These are phyloP conservation scores for Troides helena DNA, from an alignment of 2,888 invertebrate genomes.

Conservation along the genomic window DNA sequence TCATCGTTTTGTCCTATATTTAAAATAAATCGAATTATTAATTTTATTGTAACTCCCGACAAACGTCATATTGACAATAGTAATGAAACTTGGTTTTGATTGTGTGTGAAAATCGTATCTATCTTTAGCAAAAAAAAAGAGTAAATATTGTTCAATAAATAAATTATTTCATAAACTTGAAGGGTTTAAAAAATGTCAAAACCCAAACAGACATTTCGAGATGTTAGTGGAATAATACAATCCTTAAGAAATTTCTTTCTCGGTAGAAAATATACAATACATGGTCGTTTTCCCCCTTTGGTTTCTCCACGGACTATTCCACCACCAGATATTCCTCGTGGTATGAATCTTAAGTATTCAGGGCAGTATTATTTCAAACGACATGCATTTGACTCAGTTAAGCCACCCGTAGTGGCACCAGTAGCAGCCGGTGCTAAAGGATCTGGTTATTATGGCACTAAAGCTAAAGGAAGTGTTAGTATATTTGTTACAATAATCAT, in stretches of 20 bases:
- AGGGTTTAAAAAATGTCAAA: conserved; percentile 26
- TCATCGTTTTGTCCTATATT: no score
- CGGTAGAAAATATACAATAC: conserved; percentile 54
- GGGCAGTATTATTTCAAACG: conserved; percentile 54
- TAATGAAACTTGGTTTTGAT: neutral
- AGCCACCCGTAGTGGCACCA: conserved; percentile 65
- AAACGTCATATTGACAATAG: neutral
- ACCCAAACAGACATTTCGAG: conserved; percentile 49
- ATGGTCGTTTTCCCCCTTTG: conserved; percentile 53
- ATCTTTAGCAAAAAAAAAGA: neutral
- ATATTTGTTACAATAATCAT: neutral
- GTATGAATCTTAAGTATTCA: conserved; percentile 55
- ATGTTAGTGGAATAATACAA: conserved; percentile 52
- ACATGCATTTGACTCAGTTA: conserved; percentile 50
- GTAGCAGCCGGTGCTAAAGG: conserved; percentile 44
- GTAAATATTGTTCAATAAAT: neutral
- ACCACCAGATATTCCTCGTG: conserved; percentile 56
- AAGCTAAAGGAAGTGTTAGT: neutral
- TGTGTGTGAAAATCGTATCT: neutral
- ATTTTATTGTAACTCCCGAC: no score
- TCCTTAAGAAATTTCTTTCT: conserved; percentile 55
- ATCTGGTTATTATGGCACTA: neutral
- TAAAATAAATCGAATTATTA: no score
- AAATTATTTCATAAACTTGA: neutral
- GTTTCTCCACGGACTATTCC: conserved; percentile 60